Conservation (phyloP, 2,113 vertebrate genomes). For the Paracanthobrama guichenoti region DNA sequence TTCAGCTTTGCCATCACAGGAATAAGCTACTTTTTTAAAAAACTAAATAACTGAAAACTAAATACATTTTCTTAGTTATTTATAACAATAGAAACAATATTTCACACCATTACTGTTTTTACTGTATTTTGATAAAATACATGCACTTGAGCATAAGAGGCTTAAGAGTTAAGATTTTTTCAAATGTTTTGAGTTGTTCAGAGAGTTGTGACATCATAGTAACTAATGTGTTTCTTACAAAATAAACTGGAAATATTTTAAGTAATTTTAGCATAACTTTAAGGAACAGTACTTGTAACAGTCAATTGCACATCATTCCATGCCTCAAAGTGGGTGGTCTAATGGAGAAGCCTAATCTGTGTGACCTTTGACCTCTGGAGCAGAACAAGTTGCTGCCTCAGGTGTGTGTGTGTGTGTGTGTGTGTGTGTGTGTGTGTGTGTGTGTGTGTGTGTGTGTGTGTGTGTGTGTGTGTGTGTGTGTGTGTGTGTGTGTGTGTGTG, state of each 20-base stretch:
- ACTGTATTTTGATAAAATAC: too few relatives aligned
- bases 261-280: background rate
- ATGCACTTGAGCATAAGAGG: too few relatives aligned
- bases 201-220: background rate
- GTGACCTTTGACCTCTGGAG: slow-evolving; percentile 66
- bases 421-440: background rate
- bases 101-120: too few relatives aligned
- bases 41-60: too few relatives aligned
- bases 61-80: too few relatives aligned
- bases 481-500: too few relatives aligned
- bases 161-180: background rate
- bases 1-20: too few relatives aligned
- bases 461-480: slow-evolving; percentile 45
- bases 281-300: background rate
- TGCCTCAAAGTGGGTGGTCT: slow-evolving; percentile 67
- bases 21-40: too few relatives aligned
- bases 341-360: slow-evolving; percentile 48
- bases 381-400: slow-evolving; percentile 53
- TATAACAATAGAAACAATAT: too few relatives aligned
- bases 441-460: slow-evolving; percentile 39
- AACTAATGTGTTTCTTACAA: background rate
- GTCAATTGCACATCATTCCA: background rate
- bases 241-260: background rate
- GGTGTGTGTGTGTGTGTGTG: slow-evolving; percentile 46
- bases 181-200: background rate